Base-by-base conservation (phyloP, 2,888 invertebrate species). In the Azorinus chamasolen region DNA sequence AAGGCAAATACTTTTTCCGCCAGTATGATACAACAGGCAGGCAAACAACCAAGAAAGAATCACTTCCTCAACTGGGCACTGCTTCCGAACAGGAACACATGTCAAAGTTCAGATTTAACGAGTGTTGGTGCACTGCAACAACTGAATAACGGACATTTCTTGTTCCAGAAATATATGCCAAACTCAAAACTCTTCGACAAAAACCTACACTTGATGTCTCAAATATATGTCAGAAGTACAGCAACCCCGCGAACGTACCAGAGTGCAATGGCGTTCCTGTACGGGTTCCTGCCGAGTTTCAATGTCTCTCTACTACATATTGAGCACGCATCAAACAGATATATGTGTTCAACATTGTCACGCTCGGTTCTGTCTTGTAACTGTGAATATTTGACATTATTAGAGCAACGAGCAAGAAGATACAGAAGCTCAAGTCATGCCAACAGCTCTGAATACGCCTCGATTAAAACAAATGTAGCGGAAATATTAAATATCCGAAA, bases 181-280 rank as follows among this genome's bases (percentile, higher is more conserved):
- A 81, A 90, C 62, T 85, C 85, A 82, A 79, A 88, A 24, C 79
- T 93, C 27, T 75, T 93, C 57, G 75, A 85, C 74, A 69, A 85
- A 24, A 82, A 84, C 39, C 93, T 75, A 37, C 78, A 83, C 90
- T 89, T 85, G 85, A 94, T 46, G 8, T 64, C 78, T 93, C 88
- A 92, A 32, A 79, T 93, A 5, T 77, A 96, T 16, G 95, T 96
- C 5, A 96, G 96, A 91, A 96, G 97, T 84, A 98, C 98, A 0
- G 95, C 96, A 50, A 97, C 97, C 92, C 93, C 97, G 0, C 95
- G 99, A 87, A 98, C 98, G 20, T 97, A 97, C 89, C 98, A 98
- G 93, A 98, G 98, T 86, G 96, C 97, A 0, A 94, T 97, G 84
- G 97, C 97, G 0, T 94, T 97, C 83, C 92, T 97, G 2, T 96